Evolutionary conservation across 2,113 vertebrate genomes (phyloP), one percentile per base, ranked within the genome.

Genomic region (Tretioscincus oriximinensis): DNA sequence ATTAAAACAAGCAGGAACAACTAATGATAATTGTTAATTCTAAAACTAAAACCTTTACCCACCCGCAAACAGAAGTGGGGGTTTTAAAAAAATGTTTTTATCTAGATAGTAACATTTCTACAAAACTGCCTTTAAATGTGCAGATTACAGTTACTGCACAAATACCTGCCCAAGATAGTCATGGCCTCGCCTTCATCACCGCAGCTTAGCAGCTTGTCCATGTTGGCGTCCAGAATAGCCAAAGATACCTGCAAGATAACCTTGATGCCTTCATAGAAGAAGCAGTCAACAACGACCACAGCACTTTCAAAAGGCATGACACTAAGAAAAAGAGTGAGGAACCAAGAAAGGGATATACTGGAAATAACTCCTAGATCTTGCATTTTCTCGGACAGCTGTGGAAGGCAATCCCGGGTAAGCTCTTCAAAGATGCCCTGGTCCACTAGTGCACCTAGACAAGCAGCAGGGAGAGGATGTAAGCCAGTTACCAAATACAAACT

Each of bases 391-490:
- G 97, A 97, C 5, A 99, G 96, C 76, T 94, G 94, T 0, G 98
- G 97, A 76, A 99, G 95, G 87, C 95, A 96, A 26, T 96, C 96
- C 26, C 94, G 94, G 0, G 98, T 98, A 81, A 99, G 94, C 45
- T 99, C 98, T 86, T 99, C 98, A 65, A 99, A 99, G 89, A 99
- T 99, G 4, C 97, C 98, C 91, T 99, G 98, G 86, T 99, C 98
- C 87, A 99, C 97, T 86, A 99, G 86, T 7, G 98, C 98, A 47
- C 98, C 98, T 99, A 76, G 9, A 41, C 77, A 78, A 71, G 54
- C 9, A 69, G 69, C 9, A 31, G 41, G 81, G 21, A 88, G 47
- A 29, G 11, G 18, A 73, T 21, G 16, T 18, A 58, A 18, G 54
- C 54, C 54, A 18, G 14, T 58, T 18, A 58, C 54, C 54, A 58